Evolutionary conservation across 2,797 vertebrate species (phyloP).

Genomic region (Dipus sagitta): DNA sequence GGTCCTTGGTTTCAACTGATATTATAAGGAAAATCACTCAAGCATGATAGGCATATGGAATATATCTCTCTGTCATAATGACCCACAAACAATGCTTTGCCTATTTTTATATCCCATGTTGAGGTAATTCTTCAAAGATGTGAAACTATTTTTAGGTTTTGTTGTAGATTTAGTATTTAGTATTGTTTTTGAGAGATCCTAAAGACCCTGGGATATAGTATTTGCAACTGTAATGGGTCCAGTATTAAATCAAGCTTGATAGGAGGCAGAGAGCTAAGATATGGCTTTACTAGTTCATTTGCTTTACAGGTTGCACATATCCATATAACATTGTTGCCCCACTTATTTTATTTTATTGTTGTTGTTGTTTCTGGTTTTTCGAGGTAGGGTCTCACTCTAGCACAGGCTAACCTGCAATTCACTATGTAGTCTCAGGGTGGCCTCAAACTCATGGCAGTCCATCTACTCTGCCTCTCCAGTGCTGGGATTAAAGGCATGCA

Average conservation of each 20-base stretch:
- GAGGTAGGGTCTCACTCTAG: too few relatives aligned
- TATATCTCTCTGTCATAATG: not conserved
- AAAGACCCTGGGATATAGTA: not conserved
- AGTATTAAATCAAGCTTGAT: not conserved
- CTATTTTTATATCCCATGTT: not conserved
- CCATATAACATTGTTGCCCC: not conserved
- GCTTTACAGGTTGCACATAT: not conserved
- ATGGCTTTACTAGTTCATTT: not conserved
- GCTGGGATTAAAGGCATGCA: too few relatives aligned
- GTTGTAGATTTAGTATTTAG: not conserved
- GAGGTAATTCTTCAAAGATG: not conserved
- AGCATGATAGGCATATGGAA: rapidly evolving
- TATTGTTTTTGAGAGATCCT: not conserved
- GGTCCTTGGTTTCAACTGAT: not conserved
- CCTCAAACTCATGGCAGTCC: too few relatives aligned
- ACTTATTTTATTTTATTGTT: not conserved
- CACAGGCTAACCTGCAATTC: too few relatives aligned
- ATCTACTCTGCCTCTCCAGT: too few relatives aligned
- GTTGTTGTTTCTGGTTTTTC: not conserved
- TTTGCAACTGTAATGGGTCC: not conserved
- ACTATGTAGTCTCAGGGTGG: too few relatives aligned
- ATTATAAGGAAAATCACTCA: not conserved
- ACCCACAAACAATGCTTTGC: not conserved
- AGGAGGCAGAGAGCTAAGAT: not conserved
- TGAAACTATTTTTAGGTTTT: conserved; percentile 5